Base-by-base conservation (phyloP, 23 tunicate species). In the Clavelina lepadiformis region DNA sequence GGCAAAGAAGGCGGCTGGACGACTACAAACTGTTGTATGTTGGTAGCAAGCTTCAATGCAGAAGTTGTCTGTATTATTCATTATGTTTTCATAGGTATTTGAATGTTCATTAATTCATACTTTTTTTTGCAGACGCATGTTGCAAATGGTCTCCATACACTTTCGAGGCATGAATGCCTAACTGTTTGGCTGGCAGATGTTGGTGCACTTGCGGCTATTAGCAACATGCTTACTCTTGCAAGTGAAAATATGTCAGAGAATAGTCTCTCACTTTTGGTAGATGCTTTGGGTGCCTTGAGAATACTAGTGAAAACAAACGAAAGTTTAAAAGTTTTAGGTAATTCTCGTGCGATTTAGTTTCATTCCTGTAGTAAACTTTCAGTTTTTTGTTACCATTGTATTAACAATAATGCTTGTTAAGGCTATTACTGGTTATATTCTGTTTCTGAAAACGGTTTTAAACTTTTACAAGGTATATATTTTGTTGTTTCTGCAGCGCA, bases 241-340 rank as follows among this genome's bases (percentile, higher is more conserved):
- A 51, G 49, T 26, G 20, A 33, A n/a, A 38, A 67, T 3, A 2
- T 50, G 15, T 33, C 50, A 3, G 26, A 13, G 15, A 52, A 37
- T 50, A 37, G 64, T 0, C 1, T 18, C 25, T 13, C 57, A 1
- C 18, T 62, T 24, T 1, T 73, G 0, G 70, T 64, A 19, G 89
- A 89, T 49, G 68, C 68, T 25, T 36, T 89, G 0, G 56, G 78
- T 35, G 47, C 97, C 27, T 35, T 89, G 46, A 69, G 83, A 46
- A 72, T 75, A 6, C 61, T 80, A 32, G 89, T 64, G 26, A 89
- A 89, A 70, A 37, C 89, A n/a, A 75, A 60, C 53, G 79, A 81
- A 46, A 52, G 49, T 3, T 31, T 89, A 19, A 89, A 89, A 70
- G 29, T 57, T 28, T 38, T 63, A 59, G 97, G 97, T 89, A 58